These are phyloP conservation scores for Pseudobourletiella spinata DNA, from an alignment of 1,140 invertebrate species.

Conservation along the genomic window DNA sequence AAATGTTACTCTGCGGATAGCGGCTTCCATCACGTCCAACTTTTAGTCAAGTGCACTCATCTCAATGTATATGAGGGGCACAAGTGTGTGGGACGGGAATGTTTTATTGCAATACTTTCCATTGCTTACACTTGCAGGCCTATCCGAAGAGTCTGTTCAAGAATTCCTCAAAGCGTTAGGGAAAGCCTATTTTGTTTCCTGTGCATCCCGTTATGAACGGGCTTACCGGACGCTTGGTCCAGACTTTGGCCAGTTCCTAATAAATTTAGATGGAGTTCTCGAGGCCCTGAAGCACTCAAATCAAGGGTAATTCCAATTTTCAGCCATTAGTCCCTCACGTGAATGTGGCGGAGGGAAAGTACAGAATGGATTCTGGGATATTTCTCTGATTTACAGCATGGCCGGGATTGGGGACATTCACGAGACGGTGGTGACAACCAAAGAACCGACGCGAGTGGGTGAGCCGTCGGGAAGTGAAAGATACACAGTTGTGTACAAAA, in stretches of 20 bases:
- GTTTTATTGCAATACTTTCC: too few species aligned
- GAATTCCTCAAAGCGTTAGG: slow-evolving; percentile 29
- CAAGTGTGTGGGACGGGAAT: too few species aligned
- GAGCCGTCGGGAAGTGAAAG: neutral
- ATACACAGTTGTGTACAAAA: slow-evolving; percentile 31
- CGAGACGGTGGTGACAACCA: slow-evolving; percentile 30
- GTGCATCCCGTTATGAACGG: slow-evolving; percentile 54
- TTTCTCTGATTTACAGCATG: slow-evolving; percentile 16
- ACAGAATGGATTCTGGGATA: neutral
- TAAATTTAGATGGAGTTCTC: slow-evolving; percentile 79
- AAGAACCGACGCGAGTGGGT: slow-evolving; percentile 4
- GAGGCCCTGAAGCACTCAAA: slow-evolving; percentile 60
- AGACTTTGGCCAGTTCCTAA: slow-evolving; percentile 70
- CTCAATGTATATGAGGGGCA: too few species aligned
- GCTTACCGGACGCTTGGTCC: slow-evolving; percentile 68
- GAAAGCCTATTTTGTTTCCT: slow-evolving; percentile 37
- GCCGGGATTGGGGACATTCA: slow-evolving; percentile 22
- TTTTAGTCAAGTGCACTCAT: too few species aligned
- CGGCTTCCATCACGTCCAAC: too few species aligned
- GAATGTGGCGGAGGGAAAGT: neutral
- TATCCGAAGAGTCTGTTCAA: too few species aligned
- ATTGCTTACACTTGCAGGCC: too few species aligned
- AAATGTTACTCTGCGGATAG: too few species aligned
- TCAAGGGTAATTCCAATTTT: slow-evolving; percentile 33
- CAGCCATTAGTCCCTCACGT: neutral